Base-by-base conservation (phyloP, 1,140 invertebrate species). In the Sminthurides bifidus region DNA sequence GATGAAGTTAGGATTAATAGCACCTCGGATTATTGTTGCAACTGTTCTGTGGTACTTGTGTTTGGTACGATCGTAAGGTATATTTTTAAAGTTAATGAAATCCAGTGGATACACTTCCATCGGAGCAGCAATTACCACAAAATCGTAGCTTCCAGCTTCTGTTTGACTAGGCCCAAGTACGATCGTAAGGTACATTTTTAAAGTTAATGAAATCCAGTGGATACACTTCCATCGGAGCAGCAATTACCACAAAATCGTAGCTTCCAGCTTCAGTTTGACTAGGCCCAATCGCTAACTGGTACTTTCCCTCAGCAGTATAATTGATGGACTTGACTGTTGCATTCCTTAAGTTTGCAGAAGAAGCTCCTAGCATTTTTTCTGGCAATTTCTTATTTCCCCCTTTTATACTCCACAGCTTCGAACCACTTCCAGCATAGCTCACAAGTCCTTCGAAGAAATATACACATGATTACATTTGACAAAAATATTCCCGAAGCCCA, bases 171-270 rank as follows among this genome's bases (percentile, higher is more conserved):
- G 15, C 44, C 19, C 27, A 26, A 19, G n/a, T 31, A 24, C 17
- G 37, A 26, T 41, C 30, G 27, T 57, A 57, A 2, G 55, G 55
- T 8, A 44, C 19, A 15, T 23, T 40, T 24, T 37, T 24, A 58
- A 76, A 75, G 41, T 70, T 71, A 52, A 63, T 63, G 65, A 77
- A 75, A 43, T 69, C 53, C 15, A 76, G 43, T 44, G 30, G 8
- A 38, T 27, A 52, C 5, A 69, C 41, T 38, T 59, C 54, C 35
- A 80, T 61, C 0, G 80, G 80, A 23, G 72, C 64, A 44, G 80
- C 80, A 19, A 82, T 63, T 41, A 83, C 73, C 5, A 83, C 74
- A 50, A 79, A 72, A 58, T 82, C 78, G 61, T 80, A 82, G 50
- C 52, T 65, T 2, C 27, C 24, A n/a, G n/a, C n/a, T 79, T 35